These are phyloP conservation scores for Hecatera dysodea DNA, from an alignment of 2,888 invertebrate genomes.

Conservation along the genomic window DNA sequence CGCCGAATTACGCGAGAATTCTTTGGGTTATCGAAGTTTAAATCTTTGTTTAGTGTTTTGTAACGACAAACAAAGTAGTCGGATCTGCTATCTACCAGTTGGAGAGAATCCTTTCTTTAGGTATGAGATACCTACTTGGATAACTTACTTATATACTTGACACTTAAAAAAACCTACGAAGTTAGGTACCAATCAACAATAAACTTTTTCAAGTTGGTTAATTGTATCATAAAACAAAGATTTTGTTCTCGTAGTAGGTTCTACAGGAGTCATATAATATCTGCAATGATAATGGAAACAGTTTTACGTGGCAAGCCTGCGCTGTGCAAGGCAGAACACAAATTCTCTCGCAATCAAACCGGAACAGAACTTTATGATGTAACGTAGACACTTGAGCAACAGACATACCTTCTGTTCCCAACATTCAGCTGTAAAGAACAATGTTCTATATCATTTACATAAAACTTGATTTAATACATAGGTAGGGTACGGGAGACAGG, in stretches of 20 bases:
- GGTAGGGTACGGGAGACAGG: conserved; percentile 68
- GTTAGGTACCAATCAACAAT: too few relatives aligned
- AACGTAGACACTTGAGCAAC: conserved; percentile 47
- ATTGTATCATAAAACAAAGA: neutral
- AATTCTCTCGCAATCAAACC: conserved; percentile 57
- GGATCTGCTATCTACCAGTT: neutral
- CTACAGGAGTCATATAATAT: neutral
- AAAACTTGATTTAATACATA: conserved; percentile 70
- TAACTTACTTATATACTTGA: too few relatives aligned
- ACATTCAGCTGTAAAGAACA: conserved; percentile 67
- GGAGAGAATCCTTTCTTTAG: too few relatives aligned
- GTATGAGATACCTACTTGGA: too few relatives aligned
- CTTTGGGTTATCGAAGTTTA: conserved; percentile 11
- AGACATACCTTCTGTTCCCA: conserved; percentile 56
- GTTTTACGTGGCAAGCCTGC: conserved; percentile 1
- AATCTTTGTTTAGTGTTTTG: neutral
- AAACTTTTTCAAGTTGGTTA: too few relatives aligned
- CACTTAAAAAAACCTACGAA: too few relatives aligned
- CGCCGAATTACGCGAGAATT: conserved; percentile 35
- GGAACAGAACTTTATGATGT: conserved; percentile 61
- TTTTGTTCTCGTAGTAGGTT: neutral
- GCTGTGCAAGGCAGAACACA: conserved; percentile 16
- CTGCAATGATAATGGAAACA: conserved; percentile 20
- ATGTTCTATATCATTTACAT: conserved; percentile 70
- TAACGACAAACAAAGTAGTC: neutral